A percentile compares a stretch with the other conserved stretches of the same genome.
phyloP scores from a whole-genome alignment of 2,888 invertebrate species.

The Luperina testacea region DNA sequence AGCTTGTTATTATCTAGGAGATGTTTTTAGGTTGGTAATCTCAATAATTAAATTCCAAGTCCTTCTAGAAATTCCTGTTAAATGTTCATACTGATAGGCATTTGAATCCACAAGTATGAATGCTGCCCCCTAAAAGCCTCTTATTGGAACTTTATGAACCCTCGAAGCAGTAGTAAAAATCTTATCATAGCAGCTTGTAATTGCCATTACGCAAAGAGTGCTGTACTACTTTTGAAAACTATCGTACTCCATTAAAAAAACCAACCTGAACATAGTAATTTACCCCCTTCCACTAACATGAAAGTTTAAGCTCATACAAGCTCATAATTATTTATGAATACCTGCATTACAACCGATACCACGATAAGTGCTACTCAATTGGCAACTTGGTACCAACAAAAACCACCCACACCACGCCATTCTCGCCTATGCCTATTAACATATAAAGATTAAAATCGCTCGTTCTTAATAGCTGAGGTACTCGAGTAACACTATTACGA shows the following conservation, averaged over 20 bases:
- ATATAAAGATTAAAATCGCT: constrained; percentile 60
- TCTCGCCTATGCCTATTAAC: constrained; percentile 38
- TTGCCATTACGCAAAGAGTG: not conserved
- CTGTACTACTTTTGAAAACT: constrained; percentile 1
- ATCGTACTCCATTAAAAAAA: constrained; percentile 16
- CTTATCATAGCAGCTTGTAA: not conserved
- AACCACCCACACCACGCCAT: constrained; percentile 44
- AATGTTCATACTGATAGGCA: not conserved
- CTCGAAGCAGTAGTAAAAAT: not conserved
- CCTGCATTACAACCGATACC: constrained; percentile 60
- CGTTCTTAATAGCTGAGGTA: constrained; percentile 40
- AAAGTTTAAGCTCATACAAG: constrained; percentile 40
- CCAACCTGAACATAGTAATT: constrained; percentile 12
- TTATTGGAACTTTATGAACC: not conserved
- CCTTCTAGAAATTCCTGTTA: not conserved
- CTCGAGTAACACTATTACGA: constrained; percentile 56
- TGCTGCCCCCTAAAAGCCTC: too few species aligned
- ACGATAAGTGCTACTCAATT: constrained; percentile 59
- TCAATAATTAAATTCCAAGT: too few species aligned
- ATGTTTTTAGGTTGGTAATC: not conserved
- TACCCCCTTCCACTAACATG: constrained; percentile 2
- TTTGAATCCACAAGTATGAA: not conserved
- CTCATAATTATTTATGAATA: constrained; percentile 48
- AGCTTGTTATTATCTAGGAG: not conserved
- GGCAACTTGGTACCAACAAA: constrained; percentile 53